A percentile compares a stretch with the other conserved stretches of the same genome.
These are phyloP conservation scores for Drosophila willistoni DNA, from an alignment of 1,140 invertebrate species.

Conservation along the genomic window DNA sequence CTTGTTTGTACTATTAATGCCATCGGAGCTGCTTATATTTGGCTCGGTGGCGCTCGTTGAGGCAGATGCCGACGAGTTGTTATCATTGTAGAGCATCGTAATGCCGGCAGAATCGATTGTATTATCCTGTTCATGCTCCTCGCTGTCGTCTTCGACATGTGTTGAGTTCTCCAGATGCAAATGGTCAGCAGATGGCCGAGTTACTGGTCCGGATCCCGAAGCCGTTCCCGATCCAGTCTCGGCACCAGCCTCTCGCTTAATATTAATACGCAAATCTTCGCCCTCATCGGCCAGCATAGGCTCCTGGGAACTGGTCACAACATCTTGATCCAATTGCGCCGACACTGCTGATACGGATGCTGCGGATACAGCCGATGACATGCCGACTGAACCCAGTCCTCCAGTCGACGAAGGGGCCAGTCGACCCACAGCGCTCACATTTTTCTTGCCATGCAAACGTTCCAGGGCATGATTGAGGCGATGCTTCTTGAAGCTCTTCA, in stretches of 20 bases:
- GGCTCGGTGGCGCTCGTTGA: constrained; percentile 75
- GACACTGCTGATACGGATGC: constrained; percentile 20
- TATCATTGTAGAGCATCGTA: constrained; percentile 67
- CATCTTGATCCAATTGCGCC: constrained; percentile 84
- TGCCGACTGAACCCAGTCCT: constrained; percentile 22
- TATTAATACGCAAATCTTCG: constrained; percentile 75
- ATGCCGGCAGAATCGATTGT: constrained; percentile 86
- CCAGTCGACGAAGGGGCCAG: constrained; percentile 14
- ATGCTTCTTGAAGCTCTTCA: constrained; percentile 95
- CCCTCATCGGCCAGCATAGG: constrained; percentile 83
- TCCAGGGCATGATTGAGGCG: constrained; percentile 93
- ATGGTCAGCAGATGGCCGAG: neutral
- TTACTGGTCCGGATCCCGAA: constrained; percentile 1
- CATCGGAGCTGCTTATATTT: constrained; percentile 79
- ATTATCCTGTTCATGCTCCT: constrained; percentile 87
- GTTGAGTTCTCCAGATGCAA: constrained; percentile 16
- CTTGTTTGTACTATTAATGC: constrained; percentile 83
- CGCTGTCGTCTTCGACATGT: constrained; percentile 39
- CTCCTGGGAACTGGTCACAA: constrained; percentile 90
- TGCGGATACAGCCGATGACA: neutral
- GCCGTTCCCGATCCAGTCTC: neutral
- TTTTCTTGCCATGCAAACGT: constrained; percentile 88
- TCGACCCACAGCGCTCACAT: constrained; percentile 45
- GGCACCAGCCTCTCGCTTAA: constrained; percentile 65
- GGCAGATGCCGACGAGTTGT: constrained; percentile 69